phyloP scores from a whole-genome alignment of 2,888 invertebrate species.

The Caradrina clavipalpis region DNA sequence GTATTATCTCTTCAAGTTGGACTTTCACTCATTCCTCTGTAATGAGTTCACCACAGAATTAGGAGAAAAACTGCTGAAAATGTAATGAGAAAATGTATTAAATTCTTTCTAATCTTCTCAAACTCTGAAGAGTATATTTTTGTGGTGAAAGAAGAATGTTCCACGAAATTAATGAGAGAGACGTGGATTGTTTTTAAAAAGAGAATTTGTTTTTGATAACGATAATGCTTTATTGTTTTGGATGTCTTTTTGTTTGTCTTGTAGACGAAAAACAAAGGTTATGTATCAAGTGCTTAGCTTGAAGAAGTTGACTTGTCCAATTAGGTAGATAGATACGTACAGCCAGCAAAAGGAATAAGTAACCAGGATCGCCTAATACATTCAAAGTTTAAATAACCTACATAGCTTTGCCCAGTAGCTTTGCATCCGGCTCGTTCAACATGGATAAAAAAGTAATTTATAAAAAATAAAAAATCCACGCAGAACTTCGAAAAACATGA shows the following conservation, averaged over 20 bases:
- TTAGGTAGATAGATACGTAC: too few relatives aligned
- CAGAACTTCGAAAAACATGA: too few relatives aligned
- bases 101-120: slow-evolving; percentile 56
- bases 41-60: slow-evolving; percentile 67
- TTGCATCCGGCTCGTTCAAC: too few relatives aligned
- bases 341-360: too few relatives aligned
- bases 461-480: too few relatives aligned
- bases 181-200: slow-evolving; percentile 33
- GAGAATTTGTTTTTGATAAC: slow-evolving; percentile 16
- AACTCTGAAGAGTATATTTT: slow-evolving; percentile 42
- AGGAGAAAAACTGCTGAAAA: slow-evolving; percentile 63
- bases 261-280: too few relatives aligned
- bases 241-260: not conserved
- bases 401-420: too few relatives aligned
- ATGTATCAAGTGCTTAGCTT: too few relatives aligned
- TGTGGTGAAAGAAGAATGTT: slow-evolving; percentile 24
- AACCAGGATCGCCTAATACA: too few relatives aligned
- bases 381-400: too few relatives aligned
- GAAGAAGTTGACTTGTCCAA: too few relatives aligned
- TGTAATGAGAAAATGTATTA: slow-evolving; percentile 68
- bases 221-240: slow-evolving; percentile 28
- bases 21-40: slow-evolving; percentile 62
- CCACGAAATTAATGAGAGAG: slow-evolving; percentile 41
- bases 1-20: slow-evolving; percentile 65
- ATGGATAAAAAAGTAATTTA: too few relatives aligned